Conservation (phyloP, 2,797 vertebrate genomes). For the Poeciliopsis infans region DNA sequence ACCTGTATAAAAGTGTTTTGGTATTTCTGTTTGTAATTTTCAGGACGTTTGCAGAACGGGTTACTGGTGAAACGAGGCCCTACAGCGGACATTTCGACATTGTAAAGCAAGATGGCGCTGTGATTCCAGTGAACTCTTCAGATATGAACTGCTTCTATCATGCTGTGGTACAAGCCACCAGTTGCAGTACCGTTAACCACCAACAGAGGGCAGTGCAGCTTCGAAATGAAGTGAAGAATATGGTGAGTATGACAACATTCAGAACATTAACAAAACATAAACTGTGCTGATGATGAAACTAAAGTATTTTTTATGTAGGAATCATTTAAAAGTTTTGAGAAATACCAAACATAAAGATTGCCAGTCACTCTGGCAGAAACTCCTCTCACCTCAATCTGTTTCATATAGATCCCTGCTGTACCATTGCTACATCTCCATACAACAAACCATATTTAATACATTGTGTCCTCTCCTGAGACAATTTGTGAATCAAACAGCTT, state of each 20-base stretch:
- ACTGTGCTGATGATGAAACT: not conserved
- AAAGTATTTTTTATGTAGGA: not conserved
- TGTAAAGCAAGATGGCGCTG: slow-evolving; percentile 1
- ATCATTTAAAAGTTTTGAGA: not conserved
- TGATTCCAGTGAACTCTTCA: slow-evolving; percentile 12
- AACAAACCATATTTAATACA: not conserved
- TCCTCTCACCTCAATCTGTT: not conserved
- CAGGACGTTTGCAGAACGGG: not conserved
- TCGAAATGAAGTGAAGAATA: not conserved
- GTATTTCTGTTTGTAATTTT: not conserved
- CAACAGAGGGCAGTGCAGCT: not conserved
- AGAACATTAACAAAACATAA: not conserved
- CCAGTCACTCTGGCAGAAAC: not conserved
- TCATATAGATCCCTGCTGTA: not conserved
- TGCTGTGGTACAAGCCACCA: slow-evolving; percentile 9
- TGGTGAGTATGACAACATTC: not conserved
- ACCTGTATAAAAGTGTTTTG: not conserved
- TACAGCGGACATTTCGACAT: slow-evolving; percentile 4
- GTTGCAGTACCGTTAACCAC: not conserved
- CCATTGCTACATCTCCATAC: not conserved
- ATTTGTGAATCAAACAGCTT: not conserved
- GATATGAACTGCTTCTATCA: slow-evolving; percentile 14
- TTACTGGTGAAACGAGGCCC: not conserved
- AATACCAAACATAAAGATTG: not conserved
- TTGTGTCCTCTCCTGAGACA: not conserved